Conservation (phyloP, 2,888 invertebrate species). For the Scaptomyza flava region DNA sequence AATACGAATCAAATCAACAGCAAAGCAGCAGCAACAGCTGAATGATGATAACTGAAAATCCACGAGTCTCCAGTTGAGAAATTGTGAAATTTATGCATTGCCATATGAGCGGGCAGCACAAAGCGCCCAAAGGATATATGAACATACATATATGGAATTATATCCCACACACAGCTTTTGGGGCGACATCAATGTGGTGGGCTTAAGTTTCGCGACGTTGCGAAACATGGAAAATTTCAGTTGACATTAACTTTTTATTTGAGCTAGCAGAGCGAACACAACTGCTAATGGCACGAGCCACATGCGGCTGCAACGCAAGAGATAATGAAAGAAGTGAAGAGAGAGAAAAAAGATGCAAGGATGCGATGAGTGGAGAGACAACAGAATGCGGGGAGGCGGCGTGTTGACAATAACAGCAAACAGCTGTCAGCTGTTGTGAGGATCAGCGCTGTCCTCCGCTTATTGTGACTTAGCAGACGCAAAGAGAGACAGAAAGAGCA, state of each 20-base stretch:
- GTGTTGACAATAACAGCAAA: constrained; percentile 37
- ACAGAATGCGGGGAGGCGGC: constrained; percentile 1
- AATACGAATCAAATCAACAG: constrained; percentile 19
- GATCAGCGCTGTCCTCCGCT: constrained; percentile 47
- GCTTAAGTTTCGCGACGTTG: constrained; percentile 13
- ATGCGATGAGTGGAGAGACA: constrained; percentile 13
- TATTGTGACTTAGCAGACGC: constrained; percentile 43
- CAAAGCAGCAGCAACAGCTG: not conserved
- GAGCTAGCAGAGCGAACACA: constrained; percentile 12
- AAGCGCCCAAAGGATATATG: constrained; percentile 10
- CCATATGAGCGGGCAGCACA: constrained; percentile 6
- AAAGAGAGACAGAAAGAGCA: not conserved
- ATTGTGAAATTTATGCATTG: constrained; percentile 30
- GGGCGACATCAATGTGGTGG: not conserved
- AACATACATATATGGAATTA: not conserved
- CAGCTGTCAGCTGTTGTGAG: constrained; percentile 76
- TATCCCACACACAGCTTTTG: not conserved
- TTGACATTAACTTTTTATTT: constrained; percentile 52
- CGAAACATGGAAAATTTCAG: constrained; percentile 42
- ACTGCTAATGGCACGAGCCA: constrained; percentile 67
- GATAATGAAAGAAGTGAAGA: constrained; percentile 1
- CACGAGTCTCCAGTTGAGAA: not conserved
- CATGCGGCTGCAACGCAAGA: constrained; percentile 20
- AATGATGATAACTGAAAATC: constrained; percentile 6
- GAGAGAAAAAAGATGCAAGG: constrained; percentile 14